phyloP scores from a whole-genome alignment of 2,888 invertebrate genomes.

The Entomobrya multifasciata region DNA sequence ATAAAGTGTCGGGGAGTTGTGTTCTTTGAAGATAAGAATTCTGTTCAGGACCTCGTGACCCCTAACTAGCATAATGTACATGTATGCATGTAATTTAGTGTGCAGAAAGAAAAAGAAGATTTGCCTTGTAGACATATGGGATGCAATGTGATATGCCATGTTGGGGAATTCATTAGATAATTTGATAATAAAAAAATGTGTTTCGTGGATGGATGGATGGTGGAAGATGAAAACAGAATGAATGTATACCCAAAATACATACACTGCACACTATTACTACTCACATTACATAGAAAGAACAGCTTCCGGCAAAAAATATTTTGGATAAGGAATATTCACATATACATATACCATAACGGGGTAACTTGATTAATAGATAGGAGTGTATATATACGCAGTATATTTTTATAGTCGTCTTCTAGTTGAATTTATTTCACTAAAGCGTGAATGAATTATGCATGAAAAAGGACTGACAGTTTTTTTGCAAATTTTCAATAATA shows the following conservation, averaged over 20 bases:
- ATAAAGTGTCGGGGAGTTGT: not conserved
- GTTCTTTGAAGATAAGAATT: not conserved
- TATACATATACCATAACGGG: no score
- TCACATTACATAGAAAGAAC: no score
- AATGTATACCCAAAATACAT: no score
- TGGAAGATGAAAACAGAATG: no score
- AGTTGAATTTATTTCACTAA: no score
- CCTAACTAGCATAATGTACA: not conserved
- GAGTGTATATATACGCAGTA: not conserved
- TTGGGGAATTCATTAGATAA: slow-evolving; percentile 21
- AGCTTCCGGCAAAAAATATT: no score
- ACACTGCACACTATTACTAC: no score
- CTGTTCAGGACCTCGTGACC: slow-evolving; percentile 3
- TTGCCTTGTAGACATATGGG: not conserved
- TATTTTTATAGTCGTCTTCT: no score
- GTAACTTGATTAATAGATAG: no score
- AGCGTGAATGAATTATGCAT: slow-evolving; percentile 39
- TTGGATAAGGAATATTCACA: no score
- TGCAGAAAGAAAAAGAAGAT: not conserved
- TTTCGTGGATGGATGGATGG: not conserved
- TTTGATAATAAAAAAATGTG: slow-evolving; percentile 18
- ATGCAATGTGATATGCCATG: not conserved
- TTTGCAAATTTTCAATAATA: slow-evolving; percentile 17
- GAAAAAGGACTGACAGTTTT: not conserved
- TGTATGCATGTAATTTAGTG: not conserved